Percentiles rank a stretch among this genome's conserved stretches.
Conservation (phyloP, 2,113 vertebrate genomes). For the Haemorhous mexicanus region DNA sequence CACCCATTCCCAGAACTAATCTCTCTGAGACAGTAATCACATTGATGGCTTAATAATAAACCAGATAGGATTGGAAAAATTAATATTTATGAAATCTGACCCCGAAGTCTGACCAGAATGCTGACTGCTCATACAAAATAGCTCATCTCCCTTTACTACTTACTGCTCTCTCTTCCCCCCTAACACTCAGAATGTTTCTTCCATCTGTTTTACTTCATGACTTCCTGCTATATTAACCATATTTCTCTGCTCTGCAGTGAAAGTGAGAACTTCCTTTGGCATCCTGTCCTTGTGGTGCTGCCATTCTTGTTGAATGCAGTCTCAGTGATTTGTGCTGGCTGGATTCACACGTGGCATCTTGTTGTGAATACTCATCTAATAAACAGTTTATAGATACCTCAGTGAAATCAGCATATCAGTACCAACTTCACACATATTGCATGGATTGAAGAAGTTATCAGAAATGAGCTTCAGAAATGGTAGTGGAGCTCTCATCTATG, state of each 20-base stretch:
- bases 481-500: not conserved
- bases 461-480: not conserved
- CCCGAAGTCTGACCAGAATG: not conserved
- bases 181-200: not conserved
- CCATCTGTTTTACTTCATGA: slow-evolving; percentile 39
- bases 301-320: not conserved
- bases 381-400: not conserved
- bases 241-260: not conserved
- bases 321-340: not conserved
- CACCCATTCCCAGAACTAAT: not conserved
- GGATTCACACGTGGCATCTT: not conserved
- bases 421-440: not conserved
- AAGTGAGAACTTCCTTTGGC: slow-evolving; percentile 42
- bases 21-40: not conserved
- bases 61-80: not conserved
- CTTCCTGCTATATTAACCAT: slow-evolving; percentile 24
- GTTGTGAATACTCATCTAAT: not conserved
- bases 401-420: not conserved
- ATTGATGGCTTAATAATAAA: not conserved
- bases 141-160: not conserved
- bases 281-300: not conserved
- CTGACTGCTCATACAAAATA: not conserved
- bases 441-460: not conserved
- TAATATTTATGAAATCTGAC: not conserved
- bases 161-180: not conserved